Conservation (phyloP, 92 coral and sea anemone species). For the Ricordea florida region DNA sequence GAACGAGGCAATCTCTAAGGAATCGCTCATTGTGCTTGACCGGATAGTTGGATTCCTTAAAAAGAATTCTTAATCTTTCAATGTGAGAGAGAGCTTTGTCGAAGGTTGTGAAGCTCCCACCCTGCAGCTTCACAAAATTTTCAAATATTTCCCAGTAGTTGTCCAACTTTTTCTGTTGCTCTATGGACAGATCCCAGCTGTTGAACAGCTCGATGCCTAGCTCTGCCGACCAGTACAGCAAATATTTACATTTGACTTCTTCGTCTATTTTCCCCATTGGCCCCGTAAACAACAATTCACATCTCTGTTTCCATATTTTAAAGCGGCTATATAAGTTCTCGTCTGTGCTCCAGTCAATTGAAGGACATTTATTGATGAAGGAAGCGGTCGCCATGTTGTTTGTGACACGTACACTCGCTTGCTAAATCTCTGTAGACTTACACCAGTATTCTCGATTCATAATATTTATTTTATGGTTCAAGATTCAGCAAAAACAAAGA, state of each 20-base stretch:
- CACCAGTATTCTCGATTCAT: too few species aligned
- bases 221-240: constrained; percentile 13
- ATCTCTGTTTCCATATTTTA: constrained; percentile 1
- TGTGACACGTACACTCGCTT: too few species aligned
- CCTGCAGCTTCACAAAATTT: constrained; percentile 32
- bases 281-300: constrained; percentile 8
- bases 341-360: too few species aligned
- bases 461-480: too few species aligned
- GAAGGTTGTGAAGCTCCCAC: constrained; percentile 23
- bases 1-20: constrained; percentile 36
- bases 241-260: not conserved
- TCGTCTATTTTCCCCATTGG: not conserved
- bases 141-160: constrained; percentile 33
- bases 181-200: constrained; percentile 29
- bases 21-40: constrained; percentile 28
- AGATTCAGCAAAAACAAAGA: too few species aligned
- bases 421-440: too few species aligned
- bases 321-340: not conserved
- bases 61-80: constrained; percentile 12
- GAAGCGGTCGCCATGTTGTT: constrained; percentile 1
- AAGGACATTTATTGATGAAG: not conserved
- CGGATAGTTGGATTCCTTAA: constrained; percentile 57
- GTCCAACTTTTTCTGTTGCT: constrained; percentile 3
- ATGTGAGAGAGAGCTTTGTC: constrained; percentile 29
- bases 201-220: constrained; percentile 32